phyloP scores from a whole-genome alignment of 2,113 vertebrate genomes.

The Rissa tridactyla region DNA sequence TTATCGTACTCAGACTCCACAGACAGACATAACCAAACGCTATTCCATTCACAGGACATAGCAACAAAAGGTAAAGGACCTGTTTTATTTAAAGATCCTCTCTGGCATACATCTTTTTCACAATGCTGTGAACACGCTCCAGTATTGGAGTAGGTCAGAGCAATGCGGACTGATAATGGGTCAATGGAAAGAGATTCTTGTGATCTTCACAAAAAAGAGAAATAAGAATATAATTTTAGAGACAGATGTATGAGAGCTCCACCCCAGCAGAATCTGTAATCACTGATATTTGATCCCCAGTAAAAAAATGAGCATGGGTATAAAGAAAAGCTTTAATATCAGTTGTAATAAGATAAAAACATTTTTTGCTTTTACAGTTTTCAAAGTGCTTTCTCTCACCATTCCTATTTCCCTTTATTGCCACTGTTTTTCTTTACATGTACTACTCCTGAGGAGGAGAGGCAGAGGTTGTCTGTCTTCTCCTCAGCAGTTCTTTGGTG shows the following conservation, averaged over 20 bases:
- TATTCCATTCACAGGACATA: neutral
- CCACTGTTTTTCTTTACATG: constrained; percentile 8
- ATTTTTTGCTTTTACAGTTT: constrained; percentile 5
- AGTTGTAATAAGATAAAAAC: neutral
- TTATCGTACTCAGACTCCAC: neutral
- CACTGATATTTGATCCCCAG: neutral
- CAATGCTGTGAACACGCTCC: neutral
- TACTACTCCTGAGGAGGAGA: neutral
- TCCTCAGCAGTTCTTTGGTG: constrained; percentile 8
- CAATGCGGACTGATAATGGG: neutral
- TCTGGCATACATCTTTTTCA: neutral
- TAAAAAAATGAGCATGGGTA: neutral
- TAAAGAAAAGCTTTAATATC: constrained; percentile 12
- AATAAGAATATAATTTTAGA: constrained; percentile 10
- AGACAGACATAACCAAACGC: neutral
- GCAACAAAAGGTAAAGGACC: neutral
- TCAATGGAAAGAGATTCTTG: neutral
- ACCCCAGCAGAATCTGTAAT: neutral
- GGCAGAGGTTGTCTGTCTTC: neutral
- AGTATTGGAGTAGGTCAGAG: neutral
- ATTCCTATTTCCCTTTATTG: neutral
- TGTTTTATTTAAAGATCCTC: neutral
- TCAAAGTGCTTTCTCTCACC: constrained; percentile 1
- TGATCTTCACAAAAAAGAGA: constrained; percentile 8
- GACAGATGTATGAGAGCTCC: neutral